These are phyloP conservation scores for Hirundo rustica DNA, from an alignment of 2,797 vertebrate species.

Conservation along the genomic window DNA sequence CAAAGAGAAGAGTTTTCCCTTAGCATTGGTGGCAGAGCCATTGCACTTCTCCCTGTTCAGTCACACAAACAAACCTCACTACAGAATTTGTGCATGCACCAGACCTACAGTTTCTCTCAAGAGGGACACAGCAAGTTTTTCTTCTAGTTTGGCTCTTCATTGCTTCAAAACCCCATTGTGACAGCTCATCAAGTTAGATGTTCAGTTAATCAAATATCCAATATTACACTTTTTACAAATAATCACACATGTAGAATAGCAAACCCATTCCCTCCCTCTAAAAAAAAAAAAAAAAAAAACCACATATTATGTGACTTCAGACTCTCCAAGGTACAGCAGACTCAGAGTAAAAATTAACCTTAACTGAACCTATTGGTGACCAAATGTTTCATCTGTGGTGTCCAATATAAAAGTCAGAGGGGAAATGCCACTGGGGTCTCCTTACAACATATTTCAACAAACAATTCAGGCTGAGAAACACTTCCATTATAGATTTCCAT, in stretches of 20 bases:
- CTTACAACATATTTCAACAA: not conserved
- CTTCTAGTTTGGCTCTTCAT: not conserved
- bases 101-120: not conserved
- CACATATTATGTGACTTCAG: not conserved
- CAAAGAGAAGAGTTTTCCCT: not conserved
- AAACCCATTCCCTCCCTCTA: not conserved
- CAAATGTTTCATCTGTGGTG: not conserved
- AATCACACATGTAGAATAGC: not conserved
- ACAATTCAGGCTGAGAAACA: not conserved
- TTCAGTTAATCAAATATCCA: not conserved
- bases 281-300: not conserved
- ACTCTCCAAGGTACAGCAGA: not conserved
- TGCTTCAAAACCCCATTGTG: not conserved
- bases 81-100: not conserved
- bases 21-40: not conserved
- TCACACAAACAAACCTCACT: not conserved
- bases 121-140: not conserved
- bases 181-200: not conserved
- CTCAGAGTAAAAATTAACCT: not conserved
- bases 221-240: not conserved
- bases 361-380: not conserved
- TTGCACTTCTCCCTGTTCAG: not conserved
- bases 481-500: not conserved
- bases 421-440: not conserved
- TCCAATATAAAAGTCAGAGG: not conserved